These are phyloP conservation scores for Agrotis ipsilon DNA, from an alignment of 2,888 invertebrate genomes.

Conservation along the genomic window DNA sequence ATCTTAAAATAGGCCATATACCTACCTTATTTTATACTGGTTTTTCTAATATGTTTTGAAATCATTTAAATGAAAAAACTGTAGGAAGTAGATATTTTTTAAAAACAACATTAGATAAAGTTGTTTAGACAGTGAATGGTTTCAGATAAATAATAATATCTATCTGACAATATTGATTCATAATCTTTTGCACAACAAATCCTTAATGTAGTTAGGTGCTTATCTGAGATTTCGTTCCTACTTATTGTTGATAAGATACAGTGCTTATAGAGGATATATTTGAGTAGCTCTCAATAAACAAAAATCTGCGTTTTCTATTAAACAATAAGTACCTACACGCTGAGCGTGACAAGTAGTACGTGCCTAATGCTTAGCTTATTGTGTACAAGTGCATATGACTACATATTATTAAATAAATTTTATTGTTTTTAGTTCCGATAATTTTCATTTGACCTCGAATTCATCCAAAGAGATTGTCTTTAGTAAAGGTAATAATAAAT, in stretches of 20 bases:
- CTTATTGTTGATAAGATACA: slow-evolving; percentile 31
- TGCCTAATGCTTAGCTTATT: background rate
- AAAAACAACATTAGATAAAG: too few relatives aligned
- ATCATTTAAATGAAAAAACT: too few relatives aligned
- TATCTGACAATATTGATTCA: slow-evolving; percentile 7
- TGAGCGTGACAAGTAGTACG: background rate
- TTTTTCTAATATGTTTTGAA: too few relatives aligned
- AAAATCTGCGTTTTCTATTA: slow-evolving; percentile 11
- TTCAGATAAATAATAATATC: slow-evolving; percentile 13
- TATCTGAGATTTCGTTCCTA: slow-evolving; percentile 30
- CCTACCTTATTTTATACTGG: too few relatives aligned
- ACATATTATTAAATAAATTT: background rate
- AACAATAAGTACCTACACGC: background rate
- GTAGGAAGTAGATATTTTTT: too few relatives aligned
- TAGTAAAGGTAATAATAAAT: background rate
- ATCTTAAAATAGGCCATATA: too few relatives aligned
- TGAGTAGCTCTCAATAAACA: slow-evolving; percentile 8
- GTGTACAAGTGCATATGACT: background rate
- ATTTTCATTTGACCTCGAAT: background rate
- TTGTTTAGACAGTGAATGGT: background rate
- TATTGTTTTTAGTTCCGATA: background rate
- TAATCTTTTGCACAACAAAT: slow-evolving; percentile 15
- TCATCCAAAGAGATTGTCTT: background rate
- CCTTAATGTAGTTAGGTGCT: background rate
- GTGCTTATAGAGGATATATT: slow-evolving; percentile 12